Percentiles rank a stretch among this genome's conserved stretches.
phyloP scores from a whole-genome alignment of 2,888 invertebrate species.

The Tanaodytes sp. region DNA sequence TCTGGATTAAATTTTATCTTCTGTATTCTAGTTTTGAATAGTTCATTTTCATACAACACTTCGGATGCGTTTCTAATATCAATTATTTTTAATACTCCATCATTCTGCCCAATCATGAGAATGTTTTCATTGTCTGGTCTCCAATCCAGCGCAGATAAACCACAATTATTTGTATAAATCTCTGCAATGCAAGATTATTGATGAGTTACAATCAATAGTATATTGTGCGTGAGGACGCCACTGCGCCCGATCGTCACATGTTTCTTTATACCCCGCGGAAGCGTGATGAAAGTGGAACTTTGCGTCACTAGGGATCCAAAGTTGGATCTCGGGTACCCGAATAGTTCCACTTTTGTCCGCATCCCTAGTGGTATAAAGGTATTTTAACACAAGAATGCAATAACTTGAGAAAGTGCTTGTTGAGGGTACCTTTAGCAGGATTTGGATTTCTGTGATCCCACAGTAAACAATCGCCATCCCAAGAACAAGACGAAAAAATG shows the following conservation, averaged over 20 bases:
- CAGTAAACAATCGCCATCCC: constrained; percentile 64
- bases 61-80: constrained; percentile 74
- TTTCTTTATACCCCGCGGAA: too few relatives aligned
- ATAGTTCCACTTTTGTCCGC: too few relatives aligned
- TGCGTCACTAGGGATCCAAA: too few relatives aligned
- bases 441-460: constrained; percentile 68
- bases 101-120: constrained; percentile 74
- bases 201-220: too few relatives aligned
- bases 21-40: constrained; percentile 69
- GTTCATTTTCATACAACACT: constrained; percentile 64
- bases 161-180: constrained; percentile 70
- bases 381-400: too few relatives aligned
- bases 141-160: constrained; percentile 73
- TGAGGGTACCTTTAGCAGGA: constrained; percentile 68
- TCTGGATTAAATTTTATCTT: constrained; percentile 70
- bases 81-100: constrained; percentile 74
- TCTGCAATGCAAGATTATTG: too few relatives aligned
- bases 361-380: too few relatives aligned
- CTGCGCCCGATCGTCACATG: too few relatives aligned
- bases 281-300: too few relatives aligned
- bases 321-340: too few relatives aligned
- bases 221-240: too few relatives aligned
- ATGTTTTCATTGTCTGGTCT: constrained; percentile 71
- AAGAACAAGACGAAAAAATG: constrained; percentile 75
- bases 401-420: too few relatives aligned